These are phyloP conservation scores for Platyscapa corneri DNA, from an alignment of 1,140 invertebrate species.

Conservation along the genomic window DNA sequence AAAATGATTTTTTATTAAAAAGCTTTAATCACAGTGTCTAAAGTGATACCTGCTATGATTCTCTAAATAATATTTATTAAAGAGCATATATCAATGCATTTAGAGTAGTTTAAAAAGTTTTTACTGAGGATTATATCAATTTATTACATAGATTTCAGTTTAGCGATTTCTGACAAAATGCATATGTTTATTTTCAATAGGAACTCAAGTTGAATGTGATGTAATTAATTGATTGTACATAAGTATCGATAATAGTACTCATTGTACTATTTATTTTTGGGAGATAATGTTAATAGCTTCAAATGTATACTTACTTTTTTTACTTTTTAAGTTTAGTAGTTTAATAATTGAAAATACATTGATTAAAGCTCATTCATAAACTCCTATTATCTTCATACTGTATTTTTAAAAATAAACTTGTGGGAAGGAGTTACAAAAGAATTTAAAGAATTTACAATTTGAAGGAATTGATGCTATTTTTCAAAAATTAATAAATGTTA, in stretches of 20 bases:
- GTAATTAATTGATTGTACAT: slow-evolving; percentile 41
- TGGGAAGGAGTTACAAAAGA: not conserved
- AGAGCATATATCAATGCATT: not conserved
- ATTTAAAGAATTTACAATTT: not conserved
- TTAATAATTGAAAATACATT: not conserved
- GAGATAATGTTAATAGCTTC: not conserved
- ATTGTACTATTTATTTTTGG: slow-evolving; percentile 12
- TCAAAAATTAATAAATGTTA: not conserved
- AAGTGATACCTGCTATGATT: not conserved
- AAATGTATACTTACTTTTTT: not conserved
- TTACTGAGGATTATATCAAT: slow-evolving; percentile 5
- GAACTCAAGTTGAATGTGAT: slow-evolving; percentile 21
- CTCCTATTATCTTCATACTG: no score
- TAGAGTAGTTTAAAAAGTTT: not conserved
- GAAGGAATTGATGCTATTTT: not conserved
- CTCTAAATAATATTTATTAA: not conserved
- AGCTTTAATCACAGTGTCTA: not conserved
- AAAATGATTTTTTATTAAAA: not conserved
- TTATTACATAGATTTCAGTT: not conserved
- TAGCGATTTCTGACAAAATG: not conserved
- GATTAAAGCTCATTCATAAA: not conserved
- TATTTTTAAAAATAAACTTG: not conserved
- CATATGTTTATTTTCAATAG: slow-evolving; percentile 12
- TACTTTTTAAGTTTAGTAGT: not conserved
- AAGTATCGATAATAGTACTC: slow-evolving; percentile 5